Evolutionary conservation across 2,797 vertebrate species (phyloP).

Genomic region (Amniataba percoides): DNA sequence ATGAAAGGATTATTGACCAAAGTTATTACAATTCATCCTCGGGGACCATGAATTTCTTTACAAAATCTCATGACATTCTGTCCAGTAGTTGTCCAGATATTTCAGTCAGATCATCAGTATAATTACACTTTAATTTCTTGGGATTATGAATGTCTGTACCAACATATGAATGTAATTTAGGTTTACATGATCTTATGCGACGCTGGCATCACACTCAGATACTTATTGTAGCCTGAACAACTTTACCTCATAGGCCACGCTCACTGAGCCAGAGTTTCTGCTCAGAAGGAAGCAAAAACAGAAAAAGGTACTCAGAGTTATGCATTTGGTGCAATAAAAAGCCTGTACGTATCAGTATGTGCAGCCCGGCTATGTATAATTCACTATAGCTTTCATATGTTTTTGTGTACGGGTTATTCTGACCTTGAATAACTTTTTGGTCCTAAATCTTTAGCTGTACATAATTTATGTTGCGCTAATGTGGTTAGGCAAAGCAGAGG

Average conservation of each 20-base stretch:
- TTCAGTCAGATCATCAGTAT: not conserved
- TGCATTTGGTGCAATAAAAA: not conserved
- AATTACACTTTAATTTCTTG: not conserved
- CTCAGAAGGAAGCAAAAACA: too few relatives aligned
- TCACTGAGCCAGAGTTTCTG: too few relatives aligned
- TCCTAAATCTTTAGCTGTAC: not conserved
- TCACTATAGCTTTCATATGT: not conserved
- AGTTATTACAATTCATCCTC: not conserved
- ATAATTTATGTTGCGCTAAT: conserved; percentile 13
- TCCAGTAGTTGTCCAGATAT: not conserved
- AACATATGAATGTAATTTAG: too few relatives aligned
- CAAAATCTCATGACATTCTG: not conserved
- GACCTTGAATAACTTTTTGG: conserved; percentile 6
- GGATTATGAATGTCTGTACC: not conserved
- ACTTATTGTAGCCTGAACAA: too few relatives aligned
- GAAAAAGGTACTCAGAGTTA: not conserved
- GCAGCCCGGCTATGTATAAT: not conserved
- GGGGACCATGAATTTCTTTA: not conserved
- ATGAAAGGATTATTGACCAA: not conserved
- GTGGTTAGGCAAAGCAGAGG: not conserved
- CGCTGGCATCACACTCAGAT: too few relatives aligned
- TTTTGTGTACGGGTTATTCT: not conserved
- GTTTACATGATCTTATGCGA: too few relatives aligned
- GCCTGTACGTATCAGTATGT: not conserved
- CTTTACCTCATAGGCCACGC: too few relatives aligned